phyloP scores from a whole-genome alignment of 2,797 vertebrate species.

The Craterocephalus amniculus region DNA sequence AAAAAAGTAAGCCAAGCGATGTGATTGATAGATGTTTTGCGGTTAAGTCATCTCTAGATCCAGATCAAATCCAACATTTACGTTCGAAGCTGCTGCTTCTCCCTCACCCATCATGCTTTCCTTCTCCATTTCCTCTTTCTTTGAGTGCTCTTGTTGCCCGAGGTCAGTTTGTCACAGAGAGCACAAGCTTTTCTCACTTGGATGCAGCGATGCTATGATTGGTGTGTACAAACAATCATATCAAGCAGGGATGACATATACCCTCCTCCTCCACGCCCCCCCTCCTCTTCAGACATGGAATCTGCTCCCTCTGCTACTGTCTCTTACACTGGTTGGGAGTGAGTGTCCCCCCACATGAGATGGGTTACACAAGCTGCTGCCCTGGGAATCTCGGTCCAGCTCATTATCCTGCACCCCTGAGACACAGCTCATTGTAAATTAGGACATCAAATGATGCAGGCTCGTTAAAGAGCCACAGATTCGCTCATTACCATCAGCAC shows the following conservation, averaged over 20 bases:
- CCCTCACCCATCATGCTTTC: constrained; percentile 37
- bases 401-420: constrained; percentile 79
- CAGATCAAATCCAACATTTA: constrained; percentile 65
- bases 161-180: constrained; percentile 79
- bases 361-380: constrained; percentile 78
- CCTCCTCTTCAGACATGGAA: constrained; percentile 49
- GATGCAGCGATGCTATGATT: constrained; percentile 72
- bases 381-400: constrained; percentile 75
- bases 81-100: constrained; percentile 12
- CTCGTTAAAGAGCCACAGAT: constrained; percentile 76
- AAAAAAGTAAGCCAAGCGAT: not conserved
- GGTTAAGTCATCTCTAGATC: constrained; percentile 23
- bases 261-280: constrained; percentile 28
- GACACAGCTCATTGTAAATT: constrained; percentile 76
- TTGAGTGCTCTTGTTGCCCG: constrained; percentile 67
- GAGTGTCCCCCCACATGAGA: constrained; percentile 61
- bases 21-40: constrained; percentile 10
- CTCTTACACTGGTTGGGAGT: constrained; percentile 48
- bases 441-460: constrained; percentile 71
- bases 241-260: constrained; percentile 71
- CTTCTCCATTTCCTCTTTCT: constrained; percentile 67
- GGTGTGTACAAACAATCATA: constrained; percentile 78
- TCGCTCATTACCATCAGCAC: constrained; percentile 78
- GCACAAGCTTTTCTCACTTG: constrained; percentile 80
- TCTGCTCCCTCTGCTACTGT: constrained; percentile 30